These are phyloP conservation scores for Nephila pilipes DNA, from an alignment of 1,140 invertebrate genomes.

Conservation along the genomic window DNA sequence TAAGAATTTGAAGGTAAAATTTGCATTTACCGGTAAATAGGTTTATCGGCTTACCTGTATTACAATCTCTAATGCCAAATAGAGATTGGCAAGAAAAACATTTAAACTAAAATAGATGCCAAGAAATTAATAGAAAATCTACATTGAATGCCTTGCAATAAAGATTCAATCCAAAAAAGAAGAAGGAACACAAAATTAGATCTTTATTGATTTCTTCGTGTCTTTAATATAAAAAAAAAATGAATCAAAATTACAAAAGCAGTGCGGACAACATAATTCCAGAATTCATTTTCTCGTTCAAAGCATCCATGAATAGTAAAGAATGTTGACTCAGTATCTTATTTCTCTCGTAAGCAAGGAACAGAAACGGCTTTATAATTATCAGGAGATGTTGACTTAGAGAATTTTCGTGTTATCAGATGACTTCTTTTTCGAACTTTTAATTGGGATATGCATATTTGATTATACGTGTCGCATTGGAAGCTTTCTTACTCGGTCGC, in stretches of 20 bases:
- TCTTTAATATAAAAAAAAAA: background rate
- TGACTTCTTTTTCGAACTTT: background rate
- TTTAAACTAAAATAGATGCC: background rate
- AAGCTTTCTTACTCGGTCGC: too few relatives aligned
- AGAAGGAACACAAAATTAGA: background rate
- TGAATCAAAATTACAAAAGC: slow-evolving; percentile 23
- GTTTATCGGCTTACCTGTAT: too few relatives aligned
- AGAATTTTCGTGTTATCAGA: background rate
- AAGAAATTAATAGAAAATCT: background rate
- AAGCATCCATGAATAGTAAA: slow-evolving; percentile 30
- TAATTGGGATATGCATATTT: slow-evolving; percentile 50
- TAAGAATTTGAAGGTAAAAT: too few relatives aligned
- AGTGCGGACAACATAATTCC: slow-evolving; percentile 5
- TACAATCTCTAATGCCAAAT: too few relatives aligned
- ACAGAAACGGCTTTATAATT: slow-evolving; percentile 40
- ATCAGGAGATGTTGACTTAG: slow-evolving; percentile 45
- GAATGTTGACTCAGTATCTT: slow-evolving; percentile 57
- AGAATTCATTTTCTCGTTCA: slow-evolving; percentile 48
- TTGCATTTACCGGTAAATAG: too few relatives aligned
- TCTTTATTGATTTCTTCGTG: background rate
- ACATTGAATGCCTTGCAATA: background rate
- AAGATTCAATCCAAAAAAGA: background rate
- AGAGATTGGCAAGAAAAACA: background rate
- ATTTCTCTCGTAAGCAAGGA: background rate
- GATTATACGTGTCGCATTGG: background rate